A percentile compares a stretch with the other conserved stretches of the same genome.
These are phyloP conservation scores for Trididemnum clinides DNA, from an alignment of 23 tunicate genomes.

Conservation along the genomic window DNA sequence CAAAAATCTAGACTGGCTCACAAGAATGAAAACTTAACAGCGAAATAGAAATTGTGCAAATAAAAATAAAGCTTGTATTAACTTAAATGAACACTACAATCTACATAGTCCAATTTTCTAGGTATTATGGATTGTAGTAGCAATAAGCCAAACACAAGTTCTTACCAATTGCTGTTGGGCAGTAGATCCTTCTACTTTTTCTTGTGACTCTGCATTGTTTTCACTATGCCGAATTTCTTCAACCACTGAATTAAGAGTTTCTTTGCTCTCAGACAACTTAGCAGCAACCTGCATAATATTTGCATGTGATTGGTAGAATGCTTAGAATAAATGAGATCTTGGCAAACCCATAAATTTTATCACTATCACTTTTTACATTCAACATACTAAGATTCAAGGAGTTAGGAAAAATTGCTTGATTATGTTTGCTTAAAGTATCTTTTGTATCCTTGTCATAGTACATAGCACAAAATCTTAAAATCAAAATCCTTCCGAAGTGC, in stretches of 20 bases:
- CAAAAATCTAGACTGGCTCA: no score
- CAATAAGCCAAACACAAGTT: no score
- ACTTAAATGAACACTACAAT: no score
- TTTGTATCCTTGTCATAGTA: background rate
- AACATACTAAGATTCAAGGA: background rate
- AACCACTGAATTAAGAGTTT: slow-evolving; percentile 77
- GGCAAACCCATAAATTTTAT: background rate
- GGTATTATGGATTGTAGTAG: no score
- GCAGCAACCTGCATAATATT: slow-evolving; percentile 61
- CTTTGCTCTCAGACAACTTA: slow-evolving; percentile 76
- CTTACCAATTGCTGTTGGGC: background rate
- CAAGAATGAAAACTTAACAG: no score
- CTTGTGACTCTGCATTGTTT: background rate
- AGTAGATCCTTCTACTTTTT: background rate
- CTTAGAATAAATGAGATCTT: no score
- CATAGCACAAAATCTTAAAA: no score
- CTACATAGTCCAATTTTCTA: no score
- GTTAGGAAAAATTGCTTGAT: background rate
- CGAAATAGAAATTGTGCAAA: no score
- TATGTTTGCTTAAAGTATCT: background rate
- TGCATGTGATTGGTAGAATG: no score
- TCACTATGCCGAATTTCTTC: slow-evolving; percentile 42
- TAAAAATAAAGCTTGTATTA: no score
- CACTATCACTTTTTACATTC: background rate
- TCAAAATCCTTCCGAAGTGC: no score